These are phyloP conservation scores for Phrynosoma blainvillii DNA, from an alignment of 2,113 vertebrate genomes.

Conservation along the genomic window DNA sequence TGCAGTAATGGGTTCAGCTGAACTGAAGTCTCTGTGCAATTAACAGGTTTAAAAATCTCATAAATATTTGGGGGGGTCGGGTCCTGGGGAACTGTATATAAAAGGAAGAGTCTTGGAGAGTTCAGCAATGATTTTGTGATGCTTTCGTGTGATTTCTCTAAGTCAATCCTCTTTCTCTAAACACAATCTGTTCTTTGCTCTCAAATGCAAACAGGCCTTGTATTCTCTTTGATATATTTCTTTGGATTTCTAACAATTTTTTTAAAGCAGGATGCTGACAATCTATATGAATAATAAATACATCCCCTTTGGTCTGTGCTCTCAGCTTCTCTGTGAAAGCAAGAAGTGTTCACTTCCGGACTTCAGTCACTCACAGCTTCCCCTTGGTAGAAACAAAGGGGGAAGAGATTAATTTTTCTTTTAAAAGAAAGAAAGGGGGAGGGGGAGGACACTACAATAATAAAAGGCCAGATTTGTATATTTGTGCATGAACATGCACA, in stretches of 20 bases:
- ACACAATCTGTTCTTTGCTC: conserved; percentile 36
- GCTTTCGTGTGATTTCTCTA: neutral
- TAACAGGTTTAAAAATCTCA: conserved; percentile 62
- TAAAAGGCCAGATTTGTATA: conserved; percentile 32
- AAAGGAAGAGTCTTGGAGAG: conserved; percentile 58
- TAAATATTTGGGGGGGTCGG: conserved; percentile 72
- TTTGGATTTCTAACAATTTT: conserved; percentile 56
- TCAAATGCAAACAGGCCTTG: conserved; percentile 49
- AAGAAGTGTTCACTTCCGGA: conserved; percentile 70
- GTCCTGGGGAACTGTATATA: neutral
- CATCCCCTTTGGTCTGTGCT: conserved; percentile 63
- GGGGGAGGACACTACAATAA: conserved; percentile 17
- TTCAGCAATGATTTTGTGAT: conserved; percentile 60
- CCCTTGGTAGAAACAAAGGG: conserved; percentile 40
- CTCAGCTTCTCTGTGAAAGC: conserved; percentile 65
- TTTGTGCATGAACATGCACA: neutral
- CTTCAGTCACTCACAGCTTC: conserved; percentile 73
- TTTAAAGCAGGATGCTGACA: conserved; percentile 61
- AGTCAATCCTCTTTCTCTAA: conserved; percentile 57
- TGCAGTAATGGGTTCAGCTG: neutral
- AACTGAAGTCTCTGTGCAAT: conserved; percentile 39
- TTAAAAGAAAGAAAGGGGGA: no score
- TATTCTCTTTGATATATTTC: conserved; percentile 67
- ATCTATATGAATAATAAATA: conserved; percentile 73
- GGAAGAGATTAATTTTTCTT: neutral